A percentile compares a stretch with the other conserved stretches of the same genome.
These are phyloP conservation scores for Cossypha dichroa DNA, from an alignment of 2,797 vertebrate species.

Conservation along the genomic window DNA sequence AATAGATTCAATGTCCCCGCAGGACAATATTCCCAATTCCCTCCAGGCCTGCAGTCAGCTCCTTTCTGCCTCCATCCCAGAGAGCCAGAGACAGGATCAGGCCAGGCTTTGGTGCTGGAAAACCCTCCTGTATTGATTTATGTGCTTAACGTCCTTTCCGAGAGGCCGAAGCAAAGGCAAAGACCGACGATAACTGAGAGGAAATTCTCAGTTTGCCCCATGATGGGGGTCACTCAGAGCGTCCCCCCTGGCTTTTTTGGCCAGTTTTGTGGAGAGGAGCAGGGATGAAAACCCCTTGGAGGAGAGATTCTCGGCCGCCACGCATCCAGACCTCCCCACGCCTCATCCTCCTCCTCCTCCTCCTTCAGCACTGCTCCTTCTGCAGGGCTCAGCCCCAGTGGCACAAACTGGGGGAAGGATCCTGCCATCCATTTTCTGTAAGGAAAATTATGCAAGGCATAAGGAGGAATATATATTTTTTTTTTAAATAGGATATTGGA, in stretches of 20 bases:
- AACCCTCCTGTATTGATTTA: slow-evolving; percentile 16
- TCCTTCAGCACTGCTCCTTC: not conserved
- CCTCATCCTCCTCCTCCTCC: not conserved
- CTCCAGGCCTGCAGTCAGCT: slow-evolving; percentile 9
- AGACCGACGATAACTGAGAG: not conserved
- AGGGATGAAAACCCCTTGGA: not conserved
- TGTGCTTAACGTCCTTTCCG: not conserved
- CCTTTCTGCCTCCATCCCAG: not conserved
- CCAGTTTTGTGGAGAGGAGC: not conserved
- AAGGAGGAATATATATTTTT: not conserved
- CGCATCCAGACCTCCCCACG: rapidly evolving
- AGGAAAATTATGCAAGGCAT: not conserved
- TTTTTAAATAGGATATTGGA: rapidly evolving
- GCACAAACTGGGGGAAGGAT: not conserved
- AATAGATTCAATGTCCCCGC: not conserved
- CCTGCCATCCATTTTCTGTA: not conserved
- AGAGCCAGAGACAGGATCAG: not conserved
- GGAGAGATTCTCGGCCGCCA: rapidly evolving
- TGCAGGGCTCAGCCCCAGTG: not conserved
- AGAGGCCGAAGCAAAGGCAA: not conserved
- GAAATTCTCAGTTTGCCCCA: not conserved
- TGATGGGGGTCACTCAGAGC: not conserved
- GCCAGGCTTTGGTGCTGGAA: not conserved
- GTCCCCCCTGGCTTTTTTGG: not conserved
- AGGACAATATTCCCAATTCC: slow-evolving; percentile 37